Evolutionary conservation across 2,797 vertebrate genomes (phyloP).

Genomic region (Falco peregrinus): DNA sequence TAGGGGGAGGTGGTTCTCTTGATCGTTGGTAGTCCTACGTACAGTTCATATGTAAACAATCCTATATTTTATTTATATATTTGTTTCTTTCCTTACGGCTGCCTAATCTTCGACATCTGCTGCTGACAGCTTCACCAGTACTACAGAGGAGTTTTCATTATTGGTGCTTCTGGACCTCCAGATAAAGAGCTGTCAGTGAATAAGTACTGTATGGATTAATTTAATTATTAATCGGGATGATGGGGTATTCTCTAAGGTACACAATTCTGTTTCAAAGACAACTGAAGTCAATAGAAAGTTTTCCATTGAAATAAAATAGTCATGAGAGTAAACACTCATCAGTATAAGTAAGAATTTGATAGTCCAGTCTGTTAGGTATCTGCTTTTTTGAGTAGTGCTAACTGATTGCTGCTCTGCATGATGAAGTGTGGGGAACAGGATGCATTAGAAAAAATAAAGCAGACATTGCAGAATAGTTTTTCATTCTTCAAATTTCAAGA

Average conservation of each 20-base stretch:
- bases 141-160: slow-evolving; percentile 5
- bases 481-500: not conserved
- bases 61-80: not conserved
- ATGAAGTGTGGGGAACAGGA: not conserved
- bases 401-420: not conserved
- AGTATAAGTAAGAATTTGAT: not conserved
- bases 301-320: slow-evolving; percentile 40
- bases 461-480: not conserved
- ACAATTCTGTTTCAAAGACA: slow-evolving; percentile 34
- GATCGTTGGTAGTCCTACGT: not conserved
- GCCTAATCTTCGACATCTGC: not conserved
- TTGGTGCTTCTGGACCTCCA: slow-evolving; percentile 23
- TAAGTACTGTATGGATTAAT: slow-evolving; percentile 51
- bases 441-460: not conserved
- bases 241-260: slow-evolving; percentile 20
- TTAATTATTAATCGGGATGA: slow-evolving; percentile 47
- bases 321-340: slow-evolving; percentile 16
- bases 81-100: not conserved
- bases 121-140: not conserved
- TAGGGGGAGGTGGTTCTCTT: not conserved
- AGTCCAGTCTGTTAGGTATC: not conserved
- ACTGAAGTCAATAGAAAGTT: slow-evolving; percentile 38
- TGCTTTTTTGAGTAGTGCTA: not conserved
- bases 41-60: not conserved
- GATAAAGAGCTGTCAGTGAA: slow-evolving; percentile 32